These are phyloP conservation scores for Seira musarum DNA, from an alignment of 2,888 invertebrate genomes.

Conservation along the genomic window DNA sequence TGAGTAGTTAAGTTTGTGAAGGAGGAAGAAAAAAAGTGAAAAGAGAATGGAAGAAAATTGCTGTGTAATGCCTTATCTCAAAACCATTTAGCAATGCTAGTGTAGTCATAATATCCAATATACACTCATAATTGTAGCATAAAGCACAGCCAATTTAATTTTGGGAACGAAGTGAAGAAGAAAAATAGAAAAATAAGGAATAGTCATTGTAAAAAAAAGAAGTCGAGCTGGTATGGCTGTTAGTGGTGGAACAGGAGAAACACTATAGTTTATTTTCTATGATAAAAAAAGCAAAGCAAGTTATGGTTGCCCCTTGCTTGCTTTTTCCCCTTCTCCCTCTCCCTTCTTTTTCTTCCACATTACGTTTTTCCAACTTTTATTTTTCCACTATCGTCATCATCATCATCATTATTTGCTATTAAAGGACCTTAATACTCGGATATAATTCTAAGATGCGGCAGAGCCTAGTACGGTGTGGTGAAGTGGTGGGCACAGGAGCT, in stretches of 20 bases:
- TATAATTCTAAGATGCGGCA: background rate
- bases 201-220: conserved; percentile 2
- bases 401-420: conserved; percentile 32
- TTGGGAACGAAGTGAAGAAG: conserved; percentile 24
- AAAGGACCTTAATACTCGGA: background rate
- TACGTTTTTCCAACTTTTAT: background rate
- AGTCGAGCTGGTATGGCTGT: background rate
- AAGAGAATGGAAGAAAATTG: conserved; percentile 49
- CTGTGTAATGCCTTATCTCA: conserved; percentile 54
- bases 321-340: background rate
- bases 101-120: conserved; percentile 14
- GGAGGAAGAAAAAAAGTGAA: conserved; percentile 1
- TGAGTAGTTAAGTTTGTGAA: conserved; percentile 25
- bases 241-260: conserved; percentile 13
- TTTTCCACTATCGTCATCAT: conserved; percentile 18
- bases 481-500: background rate
- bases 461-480: background rate
- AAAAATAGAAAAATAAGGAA: conserved; percentile 2
- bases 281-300: conserved; percentile 7
- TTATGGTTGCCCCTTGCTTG: conserved; percentile 2
- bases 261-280: conserved; percentile 2
- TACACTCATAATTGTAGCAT: conserved; percentile 16
- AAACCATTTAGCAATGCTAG: conserved; percentile 49
- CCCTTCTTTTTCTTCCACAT: background rate
- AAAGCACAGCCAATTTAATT: conserved; percentile 57